Percentiles rank a stretch among this genome's conserved stretches.
These are phyloP conservation scores for Nomada ruficornis DNA, from an alignment of 2,888 invertebrate genomes.

Conservation along the genomic window DNA sequence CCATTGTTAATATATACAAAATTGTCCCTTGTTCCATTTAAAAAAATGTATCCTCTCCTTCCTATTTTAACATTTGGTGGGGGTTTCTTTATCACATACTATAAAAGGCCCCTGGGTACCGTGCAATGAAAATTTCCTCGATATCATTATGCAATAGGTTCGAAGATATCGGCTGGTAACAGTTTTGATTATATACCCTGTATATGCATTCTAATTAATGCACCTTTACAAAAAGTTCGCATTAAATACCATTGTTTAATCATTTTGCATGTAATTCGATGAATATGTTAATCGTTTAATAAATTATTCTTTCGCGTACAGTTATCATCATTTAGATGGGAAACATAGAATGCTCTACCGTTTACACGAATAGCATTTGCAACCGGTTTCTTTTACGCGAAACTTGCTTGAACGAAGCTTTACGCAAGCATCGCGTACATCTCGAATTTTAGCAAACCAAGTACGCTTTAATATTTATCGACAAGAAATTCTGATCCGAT, in stretches of 20 bases:
- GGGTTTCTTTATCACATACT: too few relatives aligned
- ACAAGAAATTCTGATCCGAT: not conserved
- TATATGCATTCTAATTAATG: too few relatives aligned
- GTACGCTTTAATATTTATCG: not conserved
- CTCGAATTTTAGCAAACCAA: not conserved
- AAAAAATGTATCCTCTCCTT: too few relatives aligned
- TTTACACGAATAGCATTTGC: not conserved
- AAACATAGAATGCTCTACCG: not conserved
- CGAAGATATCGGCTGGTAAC: too few relatives aligned
- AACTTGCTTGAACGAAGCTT: not conserved
- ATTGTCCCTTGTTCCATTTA: too few relatives aligned
- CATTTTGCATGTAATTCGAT: not conserved
- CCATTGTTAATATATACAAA: too few relatives aligned
- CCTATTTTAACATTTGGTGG: too few relatives aligned
- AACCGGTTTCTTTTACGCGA: not conserved
- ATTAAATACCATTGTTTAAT: not conserved
- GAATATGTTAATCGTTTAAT: not conserved
- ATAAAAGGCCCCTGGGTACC: too few relatives aligned
- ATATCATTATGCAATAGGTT: too few relatives aligned
- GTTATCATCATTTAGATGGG: not conserved
- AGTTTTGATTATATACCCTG: too few relatives aligned
- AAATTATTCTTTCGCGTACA: not conserved
- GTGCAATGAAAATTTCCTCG: too few relatives aligned
- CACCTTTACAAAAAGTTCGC: too few relatives aligned
- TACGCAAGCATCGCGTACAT: not conserved